Conservation (phyloP, 2,797 vertebrate species). For the Astyanax mexicanus region DNA sequence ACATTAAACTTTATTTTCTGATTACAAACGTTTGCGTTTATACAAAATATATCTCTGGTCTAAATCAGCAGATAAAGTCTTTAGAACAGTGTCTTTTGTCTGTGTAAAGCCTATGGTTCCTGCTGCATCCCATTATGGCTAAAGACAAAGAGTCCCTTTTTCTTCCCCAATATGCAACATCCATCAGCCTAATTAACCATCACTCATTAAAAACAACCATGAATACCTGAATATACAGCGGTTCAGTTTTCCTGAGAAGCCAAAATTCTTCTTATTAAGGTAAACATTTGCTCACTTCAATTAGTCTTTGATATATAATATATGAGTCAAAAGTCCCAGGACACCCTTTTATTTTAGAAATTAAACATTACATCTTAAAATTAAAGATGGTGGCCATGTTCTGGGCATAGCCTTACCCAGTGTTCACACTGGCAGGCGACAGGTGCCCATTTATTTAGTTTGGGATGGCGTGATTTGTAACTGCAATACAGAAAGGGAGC, state of each 20-base stretch:
- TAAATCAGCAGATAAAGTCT: conserved; percentile 40
- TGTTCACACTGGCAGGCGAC: too few species aligned
- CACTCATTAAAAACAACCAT: conserved; percentile 26
- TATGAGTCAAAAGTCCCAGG: too few species aligned
- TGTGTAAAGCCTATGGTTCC: neutral
- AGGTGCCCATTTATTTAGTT: too few species aligned
- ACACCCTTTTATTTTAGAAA: too few species aligned
- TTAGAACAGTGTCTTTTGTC: conserved; percentile 21
- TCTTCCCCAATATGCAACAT: conserved; percentile 40
- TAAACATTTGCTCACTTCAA: conserved; percentile 34
- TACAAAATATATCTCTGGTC: conserved; percentile 60
- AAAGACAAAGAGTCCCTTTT: conserved; percentile 44
- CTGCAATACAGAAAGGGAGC: too few species aligned
- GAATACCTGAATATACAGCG: conserved; percentile 37
- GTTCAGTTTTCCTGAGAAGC: conserved; percentile 54
- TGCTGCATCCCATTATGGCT: conserved; percentile 34
- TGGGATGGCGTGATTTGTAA: too few species aligned
- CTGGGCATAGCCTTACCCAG: too few species aligned
- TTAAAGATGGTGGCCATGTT: too few species aligned
- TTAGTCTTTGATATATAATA: too few species aligned
- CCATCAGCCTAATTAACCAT: conserved; percentile 34
- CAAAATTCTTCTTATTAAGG: conserved; percentile 25
- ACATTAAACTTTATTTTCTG: conserved; percentile 57
- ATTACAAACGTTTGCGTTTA: conserved; percentile 60
- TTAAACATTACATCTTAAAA: too few species aligned